phyloP scores from a whole-genome alignment of 2,797 vertebrate genomes.

The Lagodon rhomboides region DNA sequence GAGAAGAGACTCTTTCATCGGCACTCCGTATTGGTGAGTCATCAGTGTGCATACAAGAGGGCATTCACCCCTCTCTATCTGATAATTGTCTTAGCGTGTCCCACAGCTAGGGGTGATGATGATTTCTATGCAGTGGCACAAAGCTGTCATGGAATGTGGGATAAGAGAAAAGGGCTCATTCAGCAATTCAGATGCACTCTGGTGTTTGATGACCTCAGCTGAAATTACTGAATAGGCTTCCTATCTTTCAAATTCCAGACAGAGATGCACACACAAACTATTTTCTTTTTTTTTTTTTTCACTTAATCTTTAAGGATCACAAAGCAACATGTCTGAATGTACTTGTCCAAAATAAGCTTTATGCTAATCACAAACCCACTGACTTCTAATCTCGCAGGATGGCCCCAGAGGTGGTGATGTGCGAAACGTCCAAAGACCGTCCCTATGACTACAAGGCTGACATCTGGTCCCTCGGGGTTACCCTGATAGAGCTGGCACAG shows the following conservation, averaged over 20 bases:
- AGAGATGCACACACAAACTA: neutral
- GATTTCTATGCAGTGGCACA: conserved; percentile 33
- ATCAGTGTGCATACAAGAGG: conserved; percentile 39
- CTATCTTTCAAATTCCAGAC: conserved; percentile 14
- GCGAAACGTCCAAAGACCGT: conserved; percentile 98
- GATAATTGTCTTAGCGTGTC: conserved; percentile 43
- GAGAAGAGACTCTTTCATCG: conserved; percentile 98
- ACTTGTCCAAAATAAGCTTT: neutral
- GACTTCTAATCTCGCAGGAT: conserved; percentile 87
- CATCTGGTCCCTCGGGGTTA: conserved; percentile 98
- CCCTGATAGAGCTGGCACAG: conserved; percentile 98
- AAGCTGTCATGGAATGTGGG: conserved; percentile 15
- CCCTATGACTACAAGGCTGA: conserved; percentile 99
- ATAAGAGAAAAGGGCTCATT: conserved; percentile 31
- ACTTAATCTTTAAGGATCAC: neutral
- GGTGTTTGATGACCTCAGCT: conserved; percentile 18
- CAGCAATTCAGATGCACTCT: conserved; percentile 16
- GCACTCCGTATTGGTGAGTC: conserved; percentile 99
- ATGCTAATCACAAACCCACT: conserved; percentile 9
- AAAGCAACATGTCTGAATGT: neutral
- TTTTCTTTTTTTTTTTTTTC: neutral
- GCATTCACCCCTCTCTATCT: conserved; percentile 41
- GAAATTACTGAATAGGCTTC: conserved; percentile 11
- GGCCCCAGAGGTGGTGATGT: conserved; percentile 99
- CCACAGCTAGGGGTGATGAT: conserved; percentile 3